These are phyloP conservation scores for Diplolepis rosae DNA, from an alignment of 2,888 invertebrate genomes.

Conservation along the genomic window DNA sequence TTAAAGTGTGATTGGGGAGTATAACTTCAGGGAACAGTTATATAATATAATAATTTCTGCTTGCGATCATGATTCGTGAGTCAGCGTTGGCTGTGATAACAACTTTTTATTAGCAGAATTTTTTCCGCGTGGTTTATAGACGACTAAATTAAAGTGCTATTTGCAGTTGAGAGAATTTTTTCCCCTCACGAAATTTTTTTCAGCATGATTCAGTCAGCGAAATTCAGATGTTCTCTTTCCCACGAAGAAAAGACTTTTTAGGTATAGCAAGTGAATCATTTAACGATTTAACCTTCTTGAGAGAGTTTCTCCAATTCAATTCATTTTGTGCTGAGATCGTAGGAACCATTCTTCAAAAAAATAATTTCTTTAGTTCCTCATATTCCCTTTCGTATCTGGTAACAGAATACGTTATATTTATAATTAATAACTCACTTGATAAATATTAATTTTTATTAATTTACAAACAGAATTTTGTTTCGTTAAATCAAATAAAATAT, in stretches of 20 bases:
- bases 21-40: too few species aligned
- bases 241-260: background rate
- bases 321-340: background rate
- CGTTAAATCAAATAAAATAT: too few species aligned
- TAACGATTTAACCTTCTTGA: background rate
- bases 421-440: too few species aligned
- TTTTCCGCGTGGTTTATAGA: background rate
- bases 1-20: too few species aligned
- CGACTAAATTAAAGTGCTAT: background rate
- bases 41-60: background rate
- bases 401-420: too few species aligned
- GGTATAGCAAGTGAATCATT: background rate
- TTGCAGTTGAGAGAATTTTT: background rate
- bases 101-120: background rate
- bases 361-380: too few species aligned
- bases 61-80: background rate
- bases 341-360: background rate
- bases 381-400: too few species aligned
- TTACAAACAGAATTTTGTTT: too few species aligned
- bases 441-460: too few species aligned
- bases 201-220: background rate
- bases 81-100: background rate
- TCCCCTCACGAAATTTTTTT: conserved; percentile 2
- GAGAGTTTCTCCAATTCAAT: background rate
- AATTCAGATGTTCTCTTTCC: conserved; percentile 2